Evolutionary conservation across 1,140 invertebrate genomes (phyloP).

Genomic region (Glossosoma conforme): DNA sequence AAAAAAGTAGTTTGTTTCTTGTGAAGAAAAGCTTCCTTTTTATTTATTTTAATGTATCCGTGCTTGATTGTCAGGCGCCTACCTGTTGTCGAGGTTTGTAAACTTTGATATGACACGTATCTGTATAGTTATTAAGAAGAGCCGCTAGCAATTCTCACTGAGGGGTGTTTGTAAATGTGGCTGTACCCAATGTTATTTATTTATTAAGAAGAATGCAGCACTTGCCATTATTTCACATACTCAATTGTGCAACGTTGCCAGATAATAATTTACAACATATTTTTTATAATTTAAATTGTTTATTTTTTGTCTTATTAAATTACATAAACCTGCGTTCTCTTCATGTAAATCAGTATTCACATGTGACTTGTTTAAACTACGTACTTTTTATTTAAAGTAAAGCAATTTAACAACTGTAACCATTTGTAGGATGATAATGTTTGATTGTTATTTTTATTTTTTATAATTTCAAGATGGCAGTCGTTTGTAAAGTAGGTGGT

Average conservation of each 20-base stretch:
- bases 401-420: no score
- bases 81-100: background rate
- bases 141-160: constrained; percentile 1
- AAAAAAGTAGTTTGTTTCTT: background rate
- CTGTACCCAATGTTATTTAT: constrained; percentile 26
- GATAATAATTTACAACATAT: background rate
- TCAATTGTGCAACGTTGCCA: no score
- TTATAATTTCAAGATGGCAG: no score
- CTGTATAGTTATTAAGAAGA: constrained; percentile 6
- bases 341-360: no score
- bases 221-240: constrained; percentile 15
- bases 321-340: no score
- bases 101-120: constrained; percentile 6
- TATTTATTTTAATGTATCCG: background rate
- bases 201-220: constrained; percentile 12
- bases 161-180: constrained; percentile 6
- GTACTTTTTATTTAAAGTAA: no score
- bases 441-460: no score
- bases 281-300: background rate
- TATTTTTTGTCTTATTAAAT: no score
- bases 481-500: no score
- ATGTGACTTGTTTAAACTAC: no score
- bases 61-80: background rate
- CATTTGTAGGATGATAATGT: no score
- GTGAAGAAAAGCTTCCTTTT: background rate